phyloP scores from a whole-genome alignment of 2,797 vertebrate species.

The Mus spretus region DNA sequence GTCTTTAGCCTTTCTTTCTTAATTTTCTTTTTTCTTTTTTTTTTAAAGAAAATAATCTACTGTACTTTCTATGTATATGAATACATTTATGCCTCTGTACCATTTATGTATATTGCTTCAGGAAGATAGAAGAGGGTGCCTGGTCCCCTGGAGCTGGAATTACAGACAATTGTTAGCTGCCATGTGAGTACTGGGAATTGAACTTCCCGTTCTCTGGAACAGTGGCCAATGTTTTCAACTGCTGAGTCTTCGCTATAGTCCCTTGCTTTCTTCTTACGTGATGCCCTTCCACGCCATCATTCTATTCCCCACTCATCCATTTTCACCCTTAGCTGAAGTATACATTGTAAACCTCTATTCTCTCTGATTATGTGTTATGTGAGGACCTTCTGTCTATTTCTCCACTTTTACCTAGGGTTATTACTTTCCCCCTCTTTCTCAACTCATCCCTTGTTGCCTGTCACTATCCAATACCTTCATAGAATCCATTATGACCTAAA shows the following conservation, averaged over 20 bases:
- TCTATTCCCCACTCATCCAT: conserved; percentile 72
- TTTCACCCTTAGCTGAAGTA: conserved; percentile 82
- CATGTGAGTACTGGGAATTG: background rate
- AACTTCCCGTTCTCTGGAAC: background rate
- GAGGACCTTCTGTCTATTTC: background rate
- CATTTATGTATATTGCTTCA: background rate
- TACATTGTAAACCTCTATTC: conserved; percentile 86
- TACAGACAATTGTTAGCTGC: background rate
- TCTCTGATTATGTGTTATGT: background rate
- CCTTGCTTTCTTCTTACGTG: conserved; percentile 67
- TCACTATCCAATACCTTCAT: background rate
- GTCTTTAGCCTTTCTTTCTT: conserved; percentile 80
- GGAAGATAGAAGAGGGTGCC: too few relatives aligned
- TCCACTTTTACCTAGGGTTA: background rate
- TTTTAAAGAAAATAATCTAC: background rate
- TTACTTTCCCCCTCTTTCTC: too few relatives aligned
- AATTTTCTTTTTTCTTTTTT: background rate
- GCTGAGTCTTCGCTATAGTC: background rate
- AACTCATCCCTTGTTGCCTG: background rate
- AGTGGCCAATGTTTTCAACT: background rate
- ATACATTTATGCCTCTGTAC: background rate
- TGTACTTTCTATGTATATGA: background rate
- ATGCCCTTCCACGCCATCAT: conserved; percentile 76
- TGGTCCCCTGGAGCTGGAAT: background rate
- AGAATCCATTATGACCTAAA: too few relatives aligned